Evolutionary conservation across 2,888 invertebrate genomes (phyloP).

Genomic region (Thysanoteuthis rhombus): DNA sequence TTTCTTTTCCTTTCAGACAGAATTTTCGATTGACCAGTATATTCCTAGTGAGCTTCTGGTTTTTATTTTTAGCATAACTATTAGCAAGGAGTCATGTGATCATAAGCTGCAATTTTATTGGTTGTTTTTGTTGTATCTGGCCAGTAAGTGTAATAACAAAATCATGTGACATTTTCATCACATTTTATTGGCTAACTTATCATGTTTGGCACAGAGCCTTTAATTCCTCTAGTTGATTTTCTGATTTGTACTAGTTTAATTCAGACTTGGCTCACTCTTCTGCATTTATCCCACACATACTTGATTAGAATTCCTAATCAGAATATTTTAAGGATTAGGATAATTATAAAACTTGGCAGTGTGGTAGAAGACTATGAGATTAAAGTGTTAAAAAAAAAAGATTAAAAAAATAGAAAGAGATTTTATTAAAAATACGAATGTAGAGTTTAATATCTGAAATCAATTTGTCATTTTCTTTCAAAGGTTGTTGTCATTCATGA

Average conservation of each 20-base stretch:
- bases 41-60: not conserved
- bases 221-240: not conserved
- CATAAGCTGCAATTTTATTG: not conserved
- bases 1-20: not conserved
- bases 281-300: not conserved
- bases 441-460: not conserved
- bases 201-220: not conserved
- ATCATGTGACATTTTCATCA: not conserved
- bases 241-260: not conserved
- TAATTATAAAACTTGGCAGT: not conserved
- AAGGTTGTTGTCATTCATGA: not conserved
- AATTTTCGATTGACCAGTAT: not conserved
- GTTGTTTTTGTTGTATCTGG: not conserved
- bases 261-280: not conserved
- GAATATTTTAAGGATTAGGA: not conserved
- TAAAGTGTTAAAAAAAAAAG: not conserved
- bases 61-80: not conserved
- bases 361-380: not conserved
- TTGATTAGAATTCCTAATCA: constrained; percentile 12
- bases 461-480: not conserved
- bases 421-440: too few relatives aligned
- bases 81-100: not conserved
- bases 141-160: not conserved
- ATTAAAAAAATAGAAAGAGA: not conserved
- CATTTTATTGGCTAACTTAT: not conserved